Percentiles rank a stretch among this genome's conserved stretches.
phyloP scores from a whole-genome alignment of 2,888 invertebrate genomes.

The Microctonus hyperodae region DNA sequence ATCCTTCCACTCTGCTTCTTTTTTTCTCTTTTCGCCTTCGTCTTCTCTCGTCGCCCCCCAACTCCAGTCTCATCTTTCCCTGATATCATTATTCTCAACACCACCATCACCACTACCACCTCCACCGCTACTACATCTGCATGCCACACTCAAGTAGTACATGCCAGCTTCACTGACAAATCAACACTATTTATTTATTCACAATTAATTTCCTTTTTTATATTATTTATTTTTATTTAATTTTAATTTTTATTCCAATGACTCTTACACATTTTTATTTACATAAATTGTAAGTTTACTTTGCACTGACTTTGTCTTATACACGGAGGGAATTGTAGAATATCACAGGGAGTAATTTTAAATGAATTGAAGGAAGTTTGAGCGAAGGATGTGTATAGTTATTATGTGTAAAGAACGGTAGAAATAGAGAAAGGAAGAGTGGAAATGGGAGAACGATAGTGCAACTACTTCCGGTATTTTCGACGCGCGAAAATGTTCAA shows the following conservation, averaged over 20 bases:
- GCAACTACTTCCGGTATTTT: conserved; percentile 22
- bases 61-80: conserved; percentile 51
- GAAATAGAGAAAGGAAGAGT: conserved; percentile 25
- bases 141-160: conserved; percentile 51
- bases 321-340: not conserved
- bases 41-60: conserved; percentile 43
- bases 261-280: not conserved
- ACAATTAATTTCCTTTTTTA: conserved; percentile 9
- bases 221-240: not conserved
- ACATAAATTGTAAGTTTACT: not conserved
- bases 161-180: conserved; percentile 38
- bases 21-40: conserved; percentile 41
- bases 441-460: conserved; percentile 20
- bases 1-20: conserved; percentile 41
- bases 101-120: conserved; percentile 36
- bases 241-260: not conserved
- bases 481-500: conserved; percentile 39
- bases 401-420: too few species aligned
- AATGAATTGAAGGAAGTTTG: not conserved
- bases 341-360: not conserved
- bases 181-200: conserved; percentile 14
- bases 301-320: not conserved
- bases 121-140: conserved; percentile 41
- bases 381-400: not conserved
- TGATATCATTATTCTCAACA: conserved; percentile 46